Evolutionary conservation across 2,888 invertebrate genomes (phyloP), one percentile per base, ranked within the genome.

Genomic region (Malachius bipustulatus): DNA sequence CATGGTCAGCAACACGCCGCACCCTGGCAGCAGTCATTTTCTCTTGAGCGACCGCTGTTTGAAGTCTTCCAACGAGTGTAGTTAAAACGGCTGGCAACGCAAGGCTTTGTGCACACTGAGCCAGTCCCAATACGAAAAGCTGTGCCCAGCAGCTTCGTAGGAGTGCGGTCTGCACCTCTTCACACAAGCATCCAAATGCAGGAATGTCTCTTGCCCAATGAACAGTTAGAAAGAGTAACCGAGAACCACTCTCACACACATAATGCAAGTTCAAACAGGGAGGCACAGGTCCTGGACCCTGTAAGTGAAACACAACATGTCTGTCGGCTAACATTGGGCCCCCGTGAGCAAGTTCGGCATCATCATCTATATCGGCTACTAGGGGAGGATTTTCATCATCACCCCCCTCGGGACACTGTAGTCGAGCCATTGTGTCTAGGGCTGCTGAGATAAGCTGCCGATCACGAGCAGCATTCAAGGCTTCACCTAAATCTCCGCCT

Each of bases 181-280:
- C 72, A 38, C 89, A 77, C 48, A 93, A 69, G 16, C 77, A 71
- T 50, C 81, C 77, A 58, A 88, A 90, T 28, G 81, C 82, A 14
- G 83, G 79, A 49, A 93, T 75, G 49, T 82, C 82, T 45, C 82
- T 72, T 33, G 88, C 75, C 90, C 94, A 96, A 54, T 93, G 82
- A 37, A 93, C 82, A 9, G 83, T 78, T 6, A 91, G 73, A 55
- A 93, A 91, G 37, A 97, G 71, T 35, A 97, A 71, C 32, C 96
- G 67, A 2, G 94, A 90, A 14, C 90, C 93, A 47, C 87, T 88
- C 67, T 97, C 96, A 65, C 93, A 96, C 33, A 89, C 85, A 53
- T 88, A 93, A 66, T 94, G 93, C 53, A 89, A 77, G 47, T 91
- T 89, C 50, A 93, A 73, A 64, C 85, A 88, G n/a, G 84, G 74